Evolutionary conservation across 2,797 vertebrate genomes (phyloP).

Genomic region (Poeciliopsis presidionis): DNA sequence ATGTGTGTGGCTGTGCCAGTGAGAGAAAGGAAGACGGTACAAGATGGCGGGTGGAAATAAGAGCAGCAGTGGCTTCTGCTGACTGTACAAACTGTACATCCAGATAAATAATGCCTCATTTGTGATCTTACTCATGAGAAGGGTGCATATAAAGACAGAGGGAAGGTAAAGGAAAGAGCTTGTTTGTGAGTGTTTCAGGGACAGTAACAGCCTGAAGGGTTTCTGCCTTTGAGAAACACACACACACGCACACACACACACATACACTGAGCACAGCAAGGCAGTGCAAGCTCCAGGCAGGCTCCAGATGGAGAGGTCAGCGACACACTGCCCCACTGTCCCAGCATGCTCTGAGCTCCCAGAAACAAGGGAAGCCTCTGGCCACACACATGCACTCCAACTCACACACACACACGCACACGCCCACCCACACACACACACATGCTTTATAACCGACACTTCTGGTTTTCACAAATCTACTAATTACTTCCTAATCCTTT

Average conservation of each 20-base stretch:
- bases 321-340: constrained; percentile 77
- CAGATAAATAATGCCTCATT: constrained; percentile 36
- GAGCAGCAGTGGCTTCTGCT: constrained; percentile 58
- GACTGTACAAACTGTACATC: constrained; percentile 59
- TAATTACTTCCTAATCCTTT: constrained; percentile 64
- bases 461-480: constrained; percentile 58
- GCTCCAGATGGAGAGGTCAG: constrained; percentile 80
- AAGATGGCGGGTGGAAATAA: constrained; percentile 74
- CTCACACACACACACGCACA: constrained; percentile 50
- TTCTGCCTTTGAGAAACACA: constrained; percentile 70
- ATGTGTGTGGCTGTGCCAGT: constrained; percentile 70
- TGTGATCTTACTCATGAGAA: constrained; percentile 36
- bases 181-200: constrained; percentile 72
- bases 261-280: constrained; percentile 31
- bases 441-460: constrained; percentile 49
- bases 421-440: constrained; percentile 31
- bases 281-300: constrained; percentile 65
- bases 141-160: constrained; percentile 23
- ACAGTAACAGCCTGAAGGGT: constrained; percentile 70
- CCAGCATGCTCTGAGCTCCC: constrained; percentile 77
- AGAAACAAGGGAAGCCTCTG: constrained; percentile 77
- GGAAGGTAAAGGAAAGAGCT: constrained; percentile 42
- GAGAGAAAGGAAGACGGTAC: constrained; percentile 69
- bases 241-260: constrained; percentile 32
- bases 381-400: constrained; percentile 56